Evolutionary conservation across 2,888 invertebrate genomes (phyloP), one percentile per base, ranked within the genome.

Genomic region (Synanthedon vespiformis): DNA sequence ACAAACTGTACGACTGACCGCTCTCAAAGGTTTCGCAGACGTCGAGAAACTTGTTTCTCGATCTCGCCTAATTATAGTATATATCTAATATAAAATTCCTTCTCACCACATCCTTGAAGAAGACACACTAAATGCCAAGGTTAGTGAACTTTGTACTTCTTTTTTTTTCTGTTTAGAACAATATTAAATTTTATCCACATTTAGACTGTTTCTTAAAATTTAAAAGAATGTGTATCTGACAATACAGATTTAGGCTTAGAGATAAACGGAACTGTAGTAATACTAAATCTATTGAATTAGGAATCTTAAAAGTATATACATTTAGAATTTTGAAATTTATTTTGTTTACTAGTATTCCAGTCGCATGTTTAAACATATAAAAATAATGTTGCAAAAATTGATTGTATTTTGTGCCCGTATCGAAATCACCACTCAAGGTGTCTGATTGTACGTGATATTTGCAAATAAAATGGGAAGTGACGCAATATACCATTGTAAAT

Each of bases 41-140:
- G 54, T 53, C 61, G 50, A 52, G 51, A 63, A 68, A 67, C 67
- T 62, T 52, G 68, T 65, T 69, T 63, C 57, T 54, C 52, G 53
- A 67, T 62, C 57, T 54, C 52, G 52, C 50, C 51, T 59, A 57
- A 60, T 58, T 56, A 55, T 55, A 58, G 51, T 52, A 52, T 52
- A 50, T 54, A 55, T 57, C 56, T 50, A 57, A 54, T 22, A 58
- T 53, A 49, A 54, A 54, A 55, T 55, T 49, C 40, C 22, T 41
- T 51, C 56, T 55, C 51, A 54, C 53, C 58, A 57, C 52, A 59
- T 55, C 57, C 57, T 62, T 56, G 59, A 18, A 34, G 8, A 48
- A 16, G 48, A 48, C 13, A 48, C 48, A 16, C 48, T 22, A 18
- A 48, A 48, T 48, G 48, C 16, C 48, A 48, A 48, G 18, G 48